Evolutionary conservation across 1,140 invertebrate genomes (phyloP).

Genomic region (Hyposmocoma kahamanoa): DNA sequence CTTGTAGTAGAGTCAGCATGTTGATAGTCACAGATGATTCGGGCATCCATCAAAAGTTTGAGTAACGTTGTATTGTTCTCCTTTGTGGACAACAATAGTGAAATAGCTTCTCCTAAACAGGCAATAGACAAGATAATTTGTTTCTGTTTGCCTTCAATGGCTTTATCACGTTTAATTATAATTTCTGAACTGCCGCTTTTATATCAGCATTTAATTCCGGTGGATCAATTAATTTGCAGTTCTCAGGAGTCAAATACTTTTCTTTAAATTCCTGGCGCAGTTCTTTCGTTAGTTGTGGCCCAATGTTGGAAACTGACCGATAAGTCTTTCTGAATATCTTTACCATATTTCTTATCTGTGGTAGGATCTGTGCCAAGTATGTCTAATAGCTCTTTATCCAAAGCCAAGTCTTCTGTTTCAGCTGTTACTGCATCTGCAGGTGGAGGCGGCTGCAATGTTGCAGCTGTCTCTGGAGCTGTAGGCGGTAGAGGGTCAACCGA

Average conservation of each 20-base stretch:
- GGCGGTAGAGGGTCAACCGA: neutral
- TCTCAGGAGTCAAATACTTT: slow-evolving; percentile 6
- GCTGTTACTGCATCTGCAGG: neutral
- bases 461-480: neutral
- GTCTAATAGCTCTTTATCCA: neutral
- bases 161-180: slow-evolving; percentile 4
- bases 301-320: slow-evolving; percentile 6
- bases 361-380: neutral
- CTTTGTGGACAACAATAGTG: neutral
- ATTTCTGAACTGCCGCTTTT: slow-evolving; percentile 6
- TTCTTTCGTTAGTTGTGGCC: slow-evolving; percentile 10
- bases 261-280: slow-evolving; percentile 6
- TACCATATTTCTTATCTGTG: neutral
- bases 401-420: neutral
- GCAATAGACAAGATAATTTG: neutral
- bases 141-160: slow-evolving; percentile 4
- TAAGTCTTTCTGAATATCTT: slow-evolving; percentile 6
- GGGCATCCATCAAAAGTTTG: slow-evolving; percentile 2
- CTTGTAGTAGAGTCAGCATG: slow-evolving; percentile 8
- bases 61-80: neutral
- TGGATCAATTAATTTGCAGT: slow-evolving; percentile 8
- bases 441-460: no score
- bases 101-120: slow-evolving; percentile 1
- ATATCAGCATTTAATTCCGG: slow-evolving; percentile 10
- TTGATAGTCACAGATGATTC: slow-evolving; percentile 6